Percentiles rank a stretch among this genome's conserved stretches.
Evolutionary conservation across 1,140 invertebrate species (phyloP).

Genomic region (Bursaphelenchus mucronatus): DNA sequence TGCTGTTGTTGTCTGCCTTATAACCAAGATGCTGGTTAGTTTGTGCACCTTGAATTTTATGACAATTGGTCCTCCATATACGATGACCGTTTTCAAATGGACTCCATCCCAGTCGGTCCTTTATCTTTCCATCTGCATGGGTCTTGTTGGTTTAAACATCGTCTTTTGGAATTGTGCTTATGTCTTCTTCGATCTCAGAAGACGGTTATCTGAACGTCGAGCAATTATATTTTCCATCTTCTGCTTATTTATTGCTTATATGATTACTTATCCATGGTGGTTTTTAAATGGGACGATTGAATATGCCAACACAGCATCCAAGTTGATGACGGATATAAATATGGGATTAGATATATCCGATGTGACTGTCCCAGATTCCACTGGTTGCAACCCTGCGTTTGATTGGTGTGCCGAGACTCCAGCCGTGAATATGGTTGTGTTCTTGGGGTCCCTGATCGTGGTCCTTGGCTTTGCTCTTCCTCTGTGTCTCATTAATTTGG

Average conservation of each 20-base stretch:
- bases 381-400: conserved; percentile 41
- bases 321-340: conserved; percentile 1
- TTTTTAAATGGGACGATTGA: conserved; percentile 41
- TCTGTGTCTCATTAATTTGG: conserved; percentile 37
- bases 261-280: conserved; percentile 51
- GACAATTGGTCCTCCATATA: conserved; percentile 46
- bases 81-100: conserved; percentile 50
- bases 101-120: conserved; percentile 34
- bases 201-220: conserved; percentile 37
- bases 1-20: conserved; percentile 43
- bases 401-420: conserved; percentile 41
- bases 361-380: not conserved
- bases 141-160: conserved; percentile 37
- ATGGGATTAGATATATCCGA: not conserved
- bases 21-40: conserved; percentile 26
- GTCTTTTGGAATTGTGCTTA: conserved; percentile 46
- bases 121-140: conserved; percentile 39
- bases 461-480: conserved; percentile 40
- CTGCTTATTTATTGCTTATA: conserved; percentile 31
- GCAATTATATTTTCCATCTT: conserved; percentile 19
- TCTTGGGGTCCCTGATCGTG: conserved; percentile 37
- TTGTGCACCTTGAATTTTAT: conserved; percentile 41
- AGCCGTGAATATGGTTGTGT: conserved; percentile 41
- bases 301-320: conserved; percentile 23
- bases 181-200: conserved; percentile 48